Evolutionary conservation across 2,888 invertebrate genomes (phyloP).

Genomic region (Conops quadrifasciatus): DNA sequence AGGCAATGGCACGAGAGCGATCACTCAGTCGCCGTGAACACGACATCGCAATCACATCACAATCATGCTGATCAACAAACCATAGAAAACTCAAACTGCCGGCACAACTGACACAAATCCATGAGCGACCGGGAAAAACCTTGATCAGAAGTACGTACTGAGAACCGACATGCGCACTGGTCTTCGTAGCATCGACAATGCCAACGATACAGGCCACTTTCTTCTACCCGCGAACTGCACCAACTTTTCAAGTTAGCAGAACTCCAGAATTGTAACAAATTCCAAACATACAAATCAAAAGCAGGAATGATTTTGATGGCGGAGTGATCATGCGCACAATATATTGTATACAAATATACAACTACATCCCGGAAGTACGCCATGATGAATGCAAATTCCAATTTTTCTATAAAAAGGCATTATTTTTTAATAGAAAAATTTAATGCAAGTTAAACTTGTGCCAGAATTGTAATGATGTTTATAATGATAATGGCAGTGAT

Average conservation of each 20-base stretch:
- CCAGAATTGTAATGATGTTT: neutral
- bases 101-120: conserved; percentile 22
- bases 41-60: conserved; percentile 19
- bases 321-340: too few relatives aligned
- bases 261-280: too few relatives aligned
- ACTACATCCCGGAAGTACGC: conserved; percentile 32
- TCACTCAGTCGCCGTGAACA: neutral
- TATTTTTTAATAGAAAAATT: neutral
- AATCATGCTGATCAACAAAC: conserved; percentile 33
- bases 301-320: too few relatives aligned
- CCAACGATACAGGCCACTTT: too few relatives aligned
- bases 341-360: conserved; percentile 9
- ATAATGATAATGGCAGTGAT: neutral
- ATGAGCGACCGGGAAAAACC: neutral
- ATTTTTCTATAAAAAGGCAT: neutral
- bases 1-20: conserved; percentile 11
- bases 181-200: too few relatives aligned
- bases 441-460: neutral
- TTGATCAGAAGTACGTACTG: neutral
- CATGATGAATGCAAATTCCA: conserved; percentile 25
- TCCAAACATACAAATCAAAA: too few relatives aligned
- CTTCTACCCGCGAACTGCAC: too few relatives aligned
- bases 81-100: conserved; percentile 25
- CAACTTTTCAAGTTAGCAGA: too few relatives aligned
- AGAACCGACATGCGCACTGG: neutral